phyloP scores from a whole-genome alignment of 2,888 invertebrate species.

The Globia sparganii region DNA sequence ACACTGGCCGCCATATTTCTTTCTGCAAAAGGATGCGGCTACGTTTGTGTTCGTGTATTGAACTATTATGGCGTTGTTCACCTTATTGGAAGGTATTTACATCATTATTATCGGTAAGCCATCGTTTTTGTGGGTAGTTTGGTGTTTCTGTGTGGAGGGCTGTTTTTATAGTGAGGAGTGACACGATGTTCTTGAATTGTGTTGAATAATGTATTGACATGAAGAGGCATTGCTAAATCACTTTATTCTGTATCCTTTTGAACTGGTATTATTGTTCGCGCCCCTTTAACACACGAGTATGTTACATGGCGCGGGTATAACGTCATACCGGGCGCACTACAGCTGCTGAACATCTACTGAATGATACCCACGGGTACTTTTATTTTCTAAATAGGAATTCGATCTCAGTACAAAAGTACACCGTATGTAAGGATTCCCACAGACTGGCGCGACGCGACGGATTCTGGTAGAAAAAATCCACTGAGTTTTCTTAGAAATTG shows the following conservation, averaged over 20 bases:
- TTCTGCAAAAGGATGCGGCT: conserved; percentile 73
- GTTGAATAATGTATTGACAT: conserved; percentile 46
- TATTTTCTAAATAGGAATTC: background rate
- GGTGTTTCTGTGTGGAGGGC: background rate
- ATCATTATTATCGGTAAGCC: conserved; percentile 65
- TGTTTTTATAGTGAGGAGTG: background rate
- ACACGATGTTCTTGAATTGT: conserved; percentile 26
- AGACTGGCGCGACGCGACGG: background rate
- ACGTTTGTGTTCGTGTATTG: conserved; percentile 63
- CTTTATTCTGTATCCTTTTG: background rate
- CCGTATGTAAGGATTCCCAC: background rate
- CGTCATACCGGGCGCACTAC: background rate
- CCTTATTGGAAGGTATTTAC: conserved; percentile 68
- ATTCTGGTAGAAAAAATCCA: background rate
- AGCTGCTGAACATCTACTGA: background rate
- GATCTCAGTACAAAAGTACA: background rate
- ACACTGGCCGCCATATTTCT: conserved; percentile 74
- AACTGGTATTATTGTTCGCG: background rate
- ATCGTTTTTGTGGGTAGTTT: conserved; percentile 58
- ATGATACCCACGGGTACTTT: background rate
- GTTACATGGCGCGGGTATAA: background rate
- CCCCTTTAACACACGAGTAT: background rate
- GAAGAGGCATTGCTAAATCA: conserved; percentile 9
- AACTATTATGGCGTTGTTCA: conserved; percentile 67
- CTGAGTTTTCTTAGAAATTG: background rate